Base-by-base conservation (phyloP, 2,113 vertebrate species). In the Bubo blakistoni region DNA sequence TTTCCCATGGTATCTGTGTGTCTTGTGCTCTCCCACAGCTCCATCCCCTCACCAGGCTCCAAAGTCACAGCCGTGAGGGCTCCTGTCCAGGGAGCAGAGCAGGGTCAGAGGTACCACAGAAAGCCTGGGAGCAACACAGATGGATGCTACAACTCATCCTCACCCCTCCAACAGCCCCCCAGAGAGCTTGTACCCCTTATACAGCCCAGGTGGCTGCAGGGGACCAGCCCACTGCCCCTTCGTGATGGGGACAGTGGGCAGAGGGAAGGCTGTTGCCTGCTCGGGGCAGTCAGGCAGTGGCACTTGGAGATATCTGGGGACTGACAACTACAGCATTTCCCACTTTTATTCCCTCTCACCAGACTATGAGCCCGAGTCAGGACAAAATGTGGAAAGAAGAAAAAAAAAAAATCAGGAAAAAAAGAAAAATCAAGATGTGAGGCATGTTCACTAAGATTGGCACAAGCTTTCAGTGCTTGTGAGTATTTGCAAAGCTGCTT, bases 1-100 rank as follows among this genome's bases (percentile, higher is more conserved):
- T 0, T 2, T 4, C 69, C 57, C 3, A 2, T 19, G 40, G 40
- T 16, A 79, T 46, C 91, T 17, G 40, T 1, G 0, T 0, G 3
- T 29, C 54, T 88, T 0, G 0, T 20, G 42, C 86, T 80, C 49
- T 88, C 86, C 62, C 80, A 67, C 1, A 0, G 62, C 71, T 76
- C 80, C 86, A 42, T 67, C 47, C 47, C 51, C 44, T 32, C 47
- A n/a, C 47, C 30, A 52, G 42, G 14, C 32, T 81, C 54, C 40
- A 16, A 47, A 90, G 24, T 34, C 25, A 58, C 30, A 58, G 36
- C 27, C 42, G 6, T 3, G 3, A 86, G 49, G 7, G 22, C 30
- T 83, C 44, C 40, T 21, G 5, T 27, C 15, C 0, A 0, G 1
- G 1, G 21, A 47, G 65, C 42, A 57, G 20, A 40, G 17, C 2